Evolutionary conservation across 2,113 vertebrate species (phyloP).

Genomic region (Xiphias gladius): DNA sequence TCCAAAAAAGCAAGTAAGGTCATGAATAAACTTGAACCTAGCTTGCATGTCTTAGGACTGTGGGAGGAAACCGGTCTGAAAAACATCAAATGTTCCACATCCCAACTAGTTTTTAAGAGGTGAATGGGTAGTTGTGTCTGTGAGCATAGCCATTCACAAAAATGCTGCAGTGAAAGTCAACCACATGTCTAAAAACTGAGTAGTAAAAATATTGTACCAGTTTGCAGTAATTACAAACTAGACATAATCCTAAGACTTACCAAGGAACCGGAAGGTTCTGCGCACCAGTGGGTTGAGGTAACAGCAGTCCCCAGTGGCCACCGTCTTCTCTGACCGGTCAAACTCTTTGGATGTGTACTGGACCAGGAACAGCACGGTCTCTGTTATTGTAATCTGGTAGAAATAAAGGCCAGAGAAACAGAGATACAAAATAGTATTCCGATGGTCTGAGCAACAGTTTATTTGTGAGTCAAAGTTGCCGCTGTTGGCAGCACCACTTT

Average conservation of each 20-base stretch:
- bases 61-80: not conserved
- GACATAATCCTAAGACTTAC: conserved; percentile 80
- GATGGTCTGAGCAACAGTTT: not conserved
- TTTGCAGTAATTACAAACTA: not conserved
- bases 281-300: conserved; percentile 97
- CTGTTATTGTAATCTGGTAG: conserved; percentile 93
- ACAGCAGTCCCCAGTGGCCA: conserved; percentile 97
- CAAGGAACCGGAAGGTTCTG: conserved; percentile 95
- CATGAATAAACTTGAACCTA: not conserved
- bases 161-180: not conserved
- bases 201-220: not conserved
- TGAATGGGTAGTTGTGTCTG: not conserved
- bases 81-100: not conserved
- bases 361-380: conserved; percentile 96
- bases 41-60: not conserved
- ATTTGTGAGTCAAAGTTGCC: not conserved
- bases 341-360: conserved; percentile 97
- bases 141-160: not conserved
- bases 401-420: conserved; percentile 1
- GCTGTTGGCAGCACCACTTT: not conserved
- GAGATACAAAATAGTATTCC: not conserved
- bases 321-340: conserved; percentile 95
- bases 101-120: not conserved
- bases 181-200: not conserved
- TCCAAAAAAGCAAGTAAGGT: not conserved